A percentile compares a stretch with the other conserved stretches of the same genome.
These are phyloP conservation scores for Bruchidius siliquastri DNA, from an alignment of 2,888 invertebrate species.

Conservation along the genomic window DNA sequence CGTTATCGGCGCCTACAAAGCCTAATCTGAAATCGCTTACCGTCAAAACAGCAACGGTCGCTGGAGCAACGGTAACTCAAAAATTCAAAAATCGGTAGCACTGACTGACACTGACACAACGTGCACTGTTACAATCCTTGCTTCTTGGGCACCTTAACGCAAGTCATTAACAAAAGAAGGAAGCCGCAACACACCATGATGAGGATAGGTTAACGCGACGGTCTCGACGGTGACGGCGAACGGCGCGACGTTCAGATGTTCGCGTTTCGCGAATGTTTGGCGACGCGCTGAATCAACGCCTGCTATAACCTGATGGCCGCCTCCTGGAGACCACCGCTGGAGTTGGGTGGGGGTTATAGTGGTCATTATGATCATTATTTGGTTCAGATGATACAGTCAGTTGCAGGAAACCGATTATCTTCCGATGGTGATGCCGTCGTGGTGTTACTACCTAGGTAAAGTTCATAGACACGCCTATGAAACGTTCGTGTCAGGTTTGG, in stretches of 20 bases:
- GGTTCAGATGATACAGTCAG: too few species aligned
- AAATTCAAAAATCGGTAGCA: not conserved
- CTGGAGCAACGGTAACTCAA: not conserved
- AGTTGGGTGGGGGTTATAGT: not conserved
- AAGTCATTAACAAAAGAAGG: constrained; percentile 21
- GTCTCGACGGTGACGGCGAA: not conserved
- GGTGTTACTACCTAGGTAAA: too few species aligned
- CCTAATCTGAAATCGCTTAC: not conserved
- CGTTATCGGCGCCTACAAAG: not conserved
- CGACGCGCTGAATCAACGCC: not conserved
- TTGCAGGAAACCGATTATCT: too few species aligned
- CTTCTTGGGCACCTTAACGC: constrained; percentile 1
- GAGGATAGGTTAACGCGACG: constrained; percentile 1
- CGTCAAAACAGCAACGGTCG: not conserved
- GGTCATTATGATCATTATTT: too few species aligned
- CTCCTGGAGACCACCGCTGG: not conserved
- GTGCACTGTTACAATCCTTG: not conserved
- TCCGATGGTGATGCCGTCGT: too few species aligned
- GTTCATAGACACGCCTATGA: too few species aligned
- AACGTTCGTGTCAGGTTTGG: too few species aligned
- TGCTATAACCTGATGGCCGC: not conserved
- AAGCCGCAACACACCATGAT: constrained; percentile 15
- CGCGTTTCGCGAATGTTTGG: not conserved
- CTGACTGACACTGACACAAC: not conserved
- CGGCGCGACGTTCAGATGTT: not conserved